Conservation (phyloP, 2,113 vertebrate species). For the Egretta garzetta region DNA sequence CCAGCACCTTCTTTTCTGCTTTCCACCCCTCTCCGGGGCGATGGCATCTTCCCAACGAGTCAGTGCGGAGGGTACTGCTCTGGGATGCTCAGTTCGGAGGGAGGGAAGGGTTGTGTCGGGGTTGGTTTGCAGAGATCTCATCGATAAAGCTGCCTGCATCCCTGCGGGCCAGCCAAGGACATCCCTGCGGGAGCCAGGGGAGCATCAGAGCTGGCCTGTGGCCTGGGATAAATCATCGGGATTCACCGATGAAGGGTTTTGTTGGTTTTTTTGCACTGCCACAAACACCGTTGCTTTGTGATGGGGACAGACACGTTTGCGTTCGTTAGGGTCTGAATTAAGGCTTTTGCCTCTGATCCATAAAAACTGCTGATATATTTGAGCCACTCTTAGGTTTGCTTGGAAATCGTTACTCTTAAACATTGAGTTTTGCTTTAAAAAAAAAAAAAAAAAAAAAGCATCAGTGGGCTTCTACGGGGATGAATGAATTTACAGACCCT, state of each 20-base stretch:
- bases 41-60: background rate
- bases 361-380: background rate
- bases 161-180: background rate
- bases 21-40: background rate
- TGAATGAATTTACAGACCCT: constrained; percentile 2
- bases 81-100: background rate
- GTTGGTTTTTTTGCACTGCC: background rate
- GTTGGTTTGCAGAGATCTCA: background rate
- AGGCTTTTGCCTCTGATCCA: constrained; percentile 11
- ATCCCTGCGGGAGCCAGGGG: background rate
- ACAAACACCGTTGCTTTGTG: background rate
- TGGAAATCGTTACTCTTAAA: constrained; percentile 31
- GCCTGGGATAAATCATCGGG: background rate
- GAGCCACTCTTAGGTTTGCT: background rate
- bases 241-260: background rate
- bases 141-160: background rate
- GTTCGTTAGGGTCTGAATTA: background rate
- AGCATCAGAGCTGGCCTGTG: background rate
- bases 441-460: background rate
- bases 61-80: background rate
- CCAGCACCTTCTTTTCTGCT: background rate
- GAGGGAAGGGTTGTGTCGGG: background rate
- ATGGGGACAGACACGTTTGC: background rate
- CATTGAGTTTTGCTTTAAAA: background rate
- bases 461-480: background rate